Evolutionary conservation across 2,888 invertebrate genomes (phyloP), one percentile per base, ranked within the genome.

Genomic region (Zele albiditarsus): DNA sequence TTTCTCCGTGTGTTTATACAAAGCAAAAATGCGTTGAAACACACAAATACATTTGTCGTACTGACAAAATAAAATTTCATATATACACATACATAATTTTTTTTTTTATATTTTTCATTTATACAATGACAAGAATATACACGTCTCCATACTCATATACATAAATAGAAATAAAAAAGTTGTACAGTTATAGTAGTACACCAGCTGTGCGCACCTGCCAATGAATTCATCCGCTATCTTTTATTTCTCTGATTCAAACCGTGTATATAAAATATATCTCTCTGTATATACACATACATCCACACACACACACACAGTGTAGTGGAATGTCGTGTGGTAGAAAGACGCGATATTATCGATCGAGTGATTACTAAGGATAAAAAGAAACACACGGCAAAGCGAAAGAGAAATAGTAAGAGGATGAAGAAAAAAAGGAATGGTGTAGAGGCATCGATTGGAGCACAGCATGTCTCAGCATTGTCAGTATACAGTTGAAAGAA

Each of bases 161-260:
- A 38, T 42, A 67, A 46, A 73, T 31, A 33, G 12, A 66, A 28
- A 67, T 28, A 68, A 67, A 68, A 67, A 71, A 27, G 46, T 71
- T 49, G 31, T 46, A 67, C 62, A 49, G 60, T 28, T 33, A 66
- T 62, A 60, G 68, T 53, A 8, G 53, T 53, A 20, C n/a, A 53
- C 74, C 74, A 75, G 74, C 74, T 75, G 74, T 31, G 74, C 60
- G 62, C 75, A 75, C 75, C 75, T 79, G 76, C 74, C 77, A 75
- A 78, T 77, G 77, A 78, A 80, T 78, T 77, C 74, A 74, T 75
- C 75, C 77, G 73, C 49, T n/a, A n/a, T 69, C 46, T 46, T 58
- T 57, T 16, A 28, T 14, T 42, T 10, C 16, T 12, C 16, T 6
- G 12, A 6, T 10, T 23, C 62, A 25, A 42, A 25, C 33, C 23